Evolutionary conservation across 1,140 invertebrate species (phyloP).

Genomic region (Brachionus paranguensis): DNA sequence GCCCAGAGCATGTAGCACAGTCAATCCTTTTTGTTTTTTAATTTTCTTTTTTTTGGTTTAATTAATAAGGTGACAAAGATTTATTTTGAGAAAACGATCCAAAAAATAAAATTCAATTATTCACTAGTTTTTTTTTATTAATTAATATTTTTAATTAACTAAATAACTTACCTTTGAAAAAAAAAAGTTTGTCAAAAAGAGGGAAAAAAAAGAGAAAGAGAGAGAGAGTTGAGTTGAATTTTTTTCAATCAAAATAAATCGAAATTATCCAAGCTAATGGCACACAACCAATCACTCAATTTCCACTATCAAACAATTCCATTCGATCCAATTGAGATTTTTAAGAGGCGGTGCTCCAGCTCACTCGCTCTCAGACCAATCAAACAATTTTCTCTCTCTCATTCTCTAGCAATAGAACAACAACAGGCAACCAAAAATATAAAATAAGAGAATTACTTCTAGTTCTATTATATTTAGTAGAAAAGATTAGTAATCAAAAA

Average conservation of each 20-base stretch:
- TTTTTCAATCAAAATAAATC: background rate
- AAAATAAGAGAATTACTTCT: slow-evolving; percentile 32
- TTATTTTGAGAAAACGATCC: background rate
- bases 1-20: background rate
- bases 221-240: background rate
- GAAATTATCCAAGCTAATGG: background rate
- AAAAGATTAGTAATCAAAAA: slow-evolving; percentile 24
- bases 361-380: background rate
- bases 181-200: background rate
- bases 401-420: background rate
- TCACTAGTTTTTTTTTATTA: background rate
- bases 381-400: background rate
- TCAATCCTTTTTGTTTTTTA: background rate
- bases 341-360: background rate
- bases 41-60: background rate
- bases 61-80: background rate
- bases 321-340: background rate
- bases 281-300: background rate
- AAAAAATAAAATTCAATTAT: background rate
- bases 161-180: background rate
- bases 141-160: slow-evolving; percentile 27
- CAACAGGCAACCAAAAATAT: slow-evolving; percentile 11
- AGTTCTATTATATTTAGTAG: slow-evolving; percentile 34
- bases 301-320: background rate
- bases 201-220: background rate